Evolutionary conservation across 2,797 vertebrate species (phyloP).

Genomic region (Myiotriccus ornatus): DNA sequence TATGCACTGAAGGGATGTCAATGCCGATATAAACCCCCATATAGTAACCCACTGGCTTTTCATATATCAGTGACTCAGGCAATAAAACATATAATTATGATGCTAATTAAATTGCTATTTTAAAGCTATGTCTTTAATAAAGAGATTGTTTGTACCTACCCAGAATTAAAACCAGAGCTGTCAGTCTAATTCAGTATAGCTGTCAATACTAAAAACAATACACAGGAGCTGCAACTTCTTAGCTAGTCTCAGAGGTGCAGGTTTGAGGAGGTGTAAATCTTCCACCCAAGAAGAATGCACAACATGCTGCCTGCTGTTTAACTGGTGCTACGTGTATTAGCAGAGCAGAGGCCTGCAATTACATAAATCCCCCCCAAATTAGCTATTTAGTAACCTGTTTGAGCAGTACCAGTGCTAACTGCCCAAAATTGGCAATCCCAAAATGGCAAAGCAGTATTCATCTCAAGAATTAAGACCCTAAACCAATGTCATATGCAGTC

Average conservation of each 20-base stretch:
- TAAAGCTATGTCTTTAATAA: constrained; percentile 59
- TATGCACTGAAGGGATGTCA: neutral
- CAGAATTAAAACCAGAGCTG: constrained; percentile 64
- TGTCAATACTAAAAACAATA: constrained; percentile 57
- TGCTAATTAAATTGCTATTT: constrained; percentile 56
- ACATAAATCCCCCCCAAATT: constrained; percentile 49
- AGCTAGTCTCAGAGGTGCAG: neutral
- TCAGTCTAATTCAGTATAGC: constrained; percentile 41
- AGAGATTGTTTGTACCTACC: constrained; percentile 46
- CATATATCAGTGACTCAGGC: constrained; percentile 14
- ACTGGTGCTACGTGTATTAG: constrained; percentile 41
- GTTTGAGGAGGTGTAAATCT: constrained; percentile 57
- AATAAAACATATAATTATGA: constrained; percentile 7
- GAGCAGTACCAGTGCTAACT: constrained; percentile 58
- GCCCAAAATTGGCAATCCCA: constrained; percentile 62
- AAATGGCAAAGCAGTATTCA: constrained; percentile 40
- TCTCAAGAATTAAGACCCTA: constrained; percentile 55
- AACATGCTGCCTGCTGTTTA: constrained; percentile 14
- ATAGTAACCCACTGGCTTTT: constrained; percentile 9
- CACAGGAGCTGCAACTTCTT: constrained; percentile 55
- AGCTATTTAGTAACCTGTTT: constrained; percentile 58
- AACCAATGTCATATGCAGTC: constrained; percentile 22
- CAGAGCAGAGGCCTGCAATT: constrained; percentile 1
- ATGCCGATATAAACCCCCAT: neutral
- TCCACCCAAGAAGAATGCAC: constrained; percentile 41